Conservation (phyloP, 2,888 invertebrate species). For the Apoda limacodes region DNA sequence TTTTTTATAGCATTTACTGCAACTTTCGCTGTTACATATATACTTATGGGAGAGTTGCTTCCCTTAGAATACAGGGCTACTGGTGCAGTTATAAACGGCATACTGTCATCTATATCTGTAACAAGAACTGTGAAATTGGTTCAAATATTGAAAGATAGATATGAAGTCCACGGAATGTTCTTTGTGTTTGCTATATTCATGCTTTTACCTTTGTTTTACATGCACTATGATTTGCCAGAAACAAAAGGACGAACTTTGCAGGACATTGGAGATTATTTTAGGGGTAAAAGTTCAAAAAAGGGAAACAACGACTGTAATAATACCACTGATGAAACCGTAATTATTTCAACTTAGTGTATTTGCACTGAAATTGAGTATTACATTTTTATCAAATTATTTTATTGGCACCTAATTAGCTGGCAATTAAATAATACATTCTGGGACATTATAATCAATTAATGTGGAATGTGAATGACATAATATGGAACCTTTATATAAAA, state of each 20-base stretch:
- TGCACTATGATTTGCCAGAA: constrained; percentile 4
- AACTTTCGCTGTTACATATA: neutral
- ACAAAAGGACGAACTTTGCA: constrained; percentile 5
- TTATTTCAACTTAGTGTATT: no score
- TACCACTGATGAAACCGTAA: no score
- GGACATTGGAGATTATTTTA: constrained; percentile 3
- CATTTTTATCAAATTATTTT: no score
- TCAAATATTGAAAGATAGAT: neutral
- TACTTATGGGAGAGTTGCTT: neutral
- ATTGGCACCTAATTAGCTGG: no score
- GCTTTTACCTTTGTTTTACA: neutral
- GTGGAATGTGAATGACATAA: no score
- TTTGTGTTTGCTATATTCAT: neutral
- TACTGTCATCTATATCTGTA: neutral
- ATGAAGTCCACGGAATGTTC: neutral
- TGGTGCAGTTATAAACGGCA: neutral
- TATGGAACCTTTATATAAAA: no score
- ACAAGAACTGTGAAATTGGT: neutral
- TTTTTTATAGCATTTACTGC: neutral
- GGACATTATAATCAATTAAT: no score
- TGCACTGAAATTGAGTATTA: no score
- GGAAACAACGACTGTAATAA: no score
- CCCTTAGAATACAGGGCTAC: neutral
- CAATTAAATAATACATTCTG: no score
- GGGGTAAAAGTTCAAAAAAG: neutral